Evolutionary conservation across 2,113 vertebrate genomes (phyloP).

Genomic region (Oncorhynchus gorbuscha): DNA sequence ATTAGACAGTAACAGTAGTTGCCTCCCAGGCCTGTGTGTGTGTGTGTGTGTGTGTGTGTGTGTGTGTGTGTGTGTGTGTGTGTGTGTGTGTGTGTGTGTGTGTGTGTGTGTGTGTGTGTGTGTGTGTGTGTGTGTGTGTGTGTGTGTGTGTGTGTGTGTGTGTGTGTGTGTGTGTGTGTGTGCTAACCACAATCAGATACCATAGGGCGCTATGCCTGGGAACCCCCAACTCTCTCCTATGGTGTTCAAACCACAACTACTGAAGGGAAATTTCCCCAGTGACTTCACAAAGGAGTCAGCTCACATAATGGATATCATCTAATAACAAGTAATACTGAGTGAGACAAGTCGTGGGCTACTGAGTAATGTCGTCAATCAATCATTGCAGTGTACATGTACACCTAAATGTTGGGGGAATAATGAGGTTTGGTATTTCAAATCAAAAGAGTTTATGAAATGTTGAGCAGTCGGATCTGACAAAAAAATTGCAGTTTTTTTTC

Average conservation of each 20-base stretch:
- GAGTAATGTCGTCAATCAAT: not conserved
- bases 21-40: not conserved
- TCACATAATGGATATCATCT: not conserved
- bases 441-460: too few species aligned
- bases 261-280: constrained; percentile 1
- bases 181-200: constrained; percentile 20
- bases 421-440: too few species aligned
- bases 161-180: too few species aligned
- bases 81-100: too few species aligned
- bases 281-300: not conserved
- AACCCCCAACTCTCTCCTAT: not conserved
- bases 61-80: not conserved
- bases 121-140: not conserved
- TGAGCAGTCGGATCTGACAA: too few species aligned
- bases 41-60: too few species aligned
- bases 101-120: not conserved
- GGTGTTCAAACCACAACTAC: constrained; percentile 7
- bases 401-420: too few species aligned
- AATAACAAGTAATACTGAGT: not conserved
- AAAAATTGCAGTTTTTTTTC: too few species aligned
- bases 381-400: not conserved
- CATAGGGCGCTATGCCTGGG: not conserved
- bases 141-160: not conserved
- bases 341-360: not conserved
- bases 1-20: not conserved